These are phyloP conservation scores for Caenorhabditis sp. DNA, from an alignment of 2,888 invertebrate species.

Conservation along the genomic window DNA sequence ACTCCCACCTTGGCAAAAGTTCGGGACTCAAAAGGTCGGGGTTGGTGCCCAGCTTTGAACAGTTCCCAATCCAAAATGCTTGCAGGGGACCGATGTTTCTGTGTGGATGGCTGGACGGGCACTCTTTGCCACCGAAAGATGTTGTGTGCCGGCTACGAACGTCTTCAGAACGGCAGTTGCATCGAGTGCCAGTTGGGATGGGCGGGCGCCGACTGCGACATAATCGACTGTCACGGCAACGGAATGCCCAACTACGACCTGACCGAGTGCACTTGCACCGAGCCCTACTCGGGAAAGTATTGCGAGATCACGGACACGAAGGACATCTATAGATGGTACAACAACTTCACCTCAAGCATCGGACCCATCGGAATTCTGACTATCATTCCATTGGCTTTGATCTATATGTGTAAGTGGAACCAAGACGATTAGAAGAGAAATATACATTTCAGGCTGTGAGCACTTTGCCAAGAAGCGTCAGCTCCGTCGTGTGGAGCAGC, in stretches of 20 bases:
- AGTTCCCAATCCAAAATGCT: too few species aligned
- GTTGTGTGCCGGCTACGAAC: conserved; percentile 61
- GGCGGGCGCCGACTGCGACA: conserved; percentile 62
- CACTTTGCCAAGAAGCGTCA: conserved; percentile 60
- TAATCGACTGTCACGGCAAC: conserved; percentile 61
- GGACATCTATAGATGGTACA: conserved; percentile 65
- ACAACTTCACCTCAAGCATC: conserved; percentile 60
- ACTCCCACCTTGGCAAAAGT: too few species aligned
- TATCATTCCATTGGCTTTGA: conserved; percentile 60
- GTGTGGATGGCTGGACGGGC: conserved; percentile 64
- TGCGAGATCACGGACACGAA: conserved; percentile 59
- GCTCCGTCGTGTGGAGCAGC: conserved; percentile 61
- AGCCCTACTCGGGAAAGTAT: conserved; percentile 61
- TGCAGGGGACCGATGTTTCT: conserved; percentile 61
- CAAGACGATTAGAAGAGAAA: neutral
- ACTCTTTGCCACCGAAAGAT: conserved; percentile 61
- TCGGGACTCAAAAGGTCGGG: too few species aligned
- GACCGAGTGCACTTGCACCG: conserved; percentile 57
- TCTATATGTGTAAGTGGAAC: conserved; percentile 57
- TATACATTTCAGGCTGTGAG: conserved; percentile 59
- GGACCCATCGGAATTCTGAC: conserved; percentile 64
- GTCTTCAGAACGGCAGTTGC: conserved; percentile 57
- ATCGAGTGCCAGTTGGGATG: conserved; percentile 61
- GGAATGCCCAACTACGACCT: conserved; percentile 62
- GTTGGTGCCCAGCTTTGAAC: too few species aligned